Base-by-base conservation (phyloP, 92 coral and sea anemone genomes). In the Micromussa lordhowensis region DNA sequence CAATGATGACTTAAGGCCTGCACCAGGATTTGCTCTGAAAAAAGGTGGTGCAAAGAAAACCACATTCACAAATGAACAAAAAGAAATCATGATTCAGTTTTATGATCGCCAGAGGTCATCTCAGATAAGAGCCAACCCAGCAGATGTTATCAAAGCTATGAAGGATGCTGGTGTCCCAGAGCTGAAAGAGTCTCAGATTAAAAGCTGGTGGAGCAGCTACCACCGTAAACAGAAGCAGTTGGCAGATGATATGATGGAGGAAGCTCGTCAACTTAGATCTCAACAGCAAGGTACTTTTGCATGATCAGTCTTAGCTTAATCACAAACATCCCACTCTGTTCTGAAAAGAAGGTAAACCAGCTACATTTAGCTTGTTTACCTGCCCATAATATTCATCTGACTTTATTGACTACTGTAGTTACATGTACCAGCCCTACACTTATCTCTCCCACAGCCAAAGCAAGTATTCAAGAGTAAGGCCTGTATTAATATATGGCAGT, bases 181-280 rank as follows among this genome's bases (percentile, higher is more conserved):
- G 2, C 77, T 92, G 38, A 92, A 86, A 64, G 95, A 86, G 3
- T 77, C 86, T 0, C 95, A 92, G 40, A 90, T 92, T 11, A 90
- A 90, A 49, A 87, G 94, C 21, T 91, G 90, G 86, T 87, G 94
- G 91, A 78, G 91, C 82, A 64, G 91, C 14, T 85, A 91, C 61
- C 87, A 84, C 76, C 68, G 87, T 14, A 91, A 91, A 38, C 88
- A 85, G 9, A 91, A 91, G 22, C 91, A 88, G 9, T 5, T 92
- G 15, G 84, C 85, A 36, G 82, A 86, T 22, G 90, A 85, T 74
- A 5, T 83, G 17, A 38, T 83, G 57, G 73, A 75, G 13, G 86
- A 90, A 77, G 93, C 93, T 11, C 18, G 84, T 31, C 84, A 15
- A 29, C 74, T 80, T 8, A 30, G 84, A 48, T 30, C 74, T 31